Base-by-base conservation (phyloP, 2,113 vertebrate species). In the Forbesichthys papilliferus region DNA sequence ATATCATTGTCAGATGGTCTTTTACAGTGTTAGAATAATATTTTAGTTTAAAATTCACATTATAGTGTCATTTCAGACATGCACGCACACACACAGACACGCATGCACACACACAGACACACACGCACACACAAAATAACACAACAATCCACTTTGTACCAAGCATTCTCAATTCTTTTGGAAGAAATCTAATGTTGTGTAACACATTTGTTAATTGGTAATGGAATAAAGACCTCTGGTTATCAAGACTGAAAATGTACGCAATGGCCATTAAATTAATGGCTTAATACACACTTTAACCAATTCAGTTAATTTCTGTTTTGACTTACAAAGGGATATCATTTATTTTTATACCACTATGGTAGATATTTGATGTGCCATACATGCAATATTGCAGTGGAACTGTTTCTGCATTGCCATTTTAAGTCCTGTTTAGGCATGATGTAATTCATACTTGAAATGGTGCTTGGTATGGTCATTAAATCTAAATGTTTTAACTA, bases 331-430 rank as follows among this genome's bases (percentile, higher is more conserved):
- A 12, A 61, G 58, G 58, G 5, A 34, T 13, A 13, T 9, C 42
- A 27, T 3, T 12, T 12, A 51, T 51, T 51, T 84, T 79, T 79
- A 57, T 68, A 51, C 79, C 64, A 80, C 68, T 77, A 76, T 57
- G 73, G 74, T 14, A 4, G 69, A 77, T 63, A 48, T 46, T 61
- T 57, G n/a, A 48, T 71, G 34, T 46, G 47, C 69, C 36, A 8
- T 42, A 42, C 49, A 11, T 52, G 49, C 9, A 52, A 11, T 52
- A 14, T 52, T 52, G 13, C 49, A 14, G 49, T 5, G 49, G 49
- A 12, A 52, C 49, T 27, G 27, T 27, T 12, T 52, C 11, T 52
- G 49, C 49, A 11, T 52, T 52, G 49, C 8, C 5, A 42, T 42
- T 42, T 42, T 42, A 42, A 5, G 4, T 42, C 5, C 27, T 27